Conservation (phyloP, 2,888 invertebrate species). For the Poecilus cupreus region DNA sequence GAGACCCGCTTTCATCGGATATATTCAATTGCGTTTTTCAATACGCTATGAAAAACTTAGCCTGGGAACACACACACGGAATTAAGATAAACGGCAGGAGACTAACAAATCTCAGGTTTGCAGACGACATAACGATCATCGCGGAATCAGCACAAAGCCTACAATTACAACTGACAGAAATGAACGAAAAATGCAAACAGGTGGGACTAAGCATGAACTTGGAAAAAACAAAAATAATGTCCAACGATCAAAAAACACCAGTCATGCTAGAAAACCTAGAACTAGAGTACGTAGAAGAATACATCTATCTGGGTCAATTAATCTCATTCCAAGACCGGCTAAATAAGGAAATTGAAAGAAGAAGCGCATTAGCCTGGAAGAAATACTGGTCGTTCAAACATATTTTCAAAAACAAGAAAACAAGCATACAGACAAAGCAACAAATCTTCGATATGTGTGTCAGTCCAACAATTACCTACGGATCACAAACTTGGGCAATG, state of each 20-base stretch:
- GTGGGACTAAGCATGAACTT: not conserved
- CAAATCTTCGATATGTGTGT: not conserved
- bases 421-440: not conserved
- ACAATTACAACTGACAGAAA: too few species aligned
- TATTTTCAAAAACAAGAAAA: too few species aligned
- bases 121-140: not conserved
- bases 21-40: not conserved
- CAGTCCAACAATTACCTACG: not conserved
- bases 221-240: not conserved
- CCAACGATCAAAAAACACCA: not conserved
- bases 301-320: not conserved
- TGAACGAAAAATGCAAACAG: not conserved
- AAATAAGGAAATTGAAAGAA: not conserved
- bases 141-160: not conserved
- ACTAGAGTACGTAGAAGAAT: not conserved
- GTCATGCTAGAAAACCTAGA: not conserved
- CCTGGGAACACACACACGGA: not conserved
- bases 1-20: not conserved
- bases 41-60: not conserved
- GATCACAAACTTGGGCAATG: not conserved
- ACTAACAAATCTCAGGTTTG: not conserved
- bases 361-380: not conserved
- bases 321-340: not conserved
- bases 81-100: not conserved
- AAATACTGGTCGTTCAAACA: not conserved